Evolutionary conservation across 2,113 vertebrate species (phyloP), one percentile per base, ranked within the genome.

Genomic region (Dicentrarchus labrax): DNA sequence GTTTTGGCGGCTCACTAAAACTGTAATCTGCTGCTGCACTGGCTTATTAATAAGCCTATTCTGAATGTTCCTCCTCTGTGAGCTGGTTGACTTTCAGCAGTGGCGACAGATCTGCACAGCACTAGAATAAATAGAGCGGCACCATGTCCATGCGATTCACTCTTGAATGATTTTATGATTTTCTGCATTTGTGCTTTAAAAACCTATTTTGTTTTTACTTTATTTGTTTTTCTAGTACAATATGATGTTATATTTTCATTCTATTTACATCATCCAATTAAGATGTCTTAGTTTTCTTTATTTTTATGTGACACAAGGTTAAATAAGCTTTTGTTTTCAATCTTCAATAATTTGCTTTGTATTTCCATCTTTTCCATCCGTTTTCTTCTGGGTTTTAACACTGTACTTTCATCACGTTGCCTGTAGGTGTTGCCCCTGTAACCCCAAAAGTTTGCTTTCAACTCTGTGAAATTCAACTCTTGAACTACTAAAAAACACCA

Each of bases 51-150:
- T 85, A 81, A 86, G 78, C 59, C 81, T 82, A 38, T 86, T 86
- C 59, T 62, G 64, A 19, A 70, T 82, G 36, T 72, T 70, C 57
- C 66, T 62, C 82, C 72, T 86, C 77, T 72, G 85, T 72, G 85
- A 85, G 68, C 69, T 62, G 56, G 74, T 70, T 80, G 85, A 89
- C 87, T 90, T 92, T 88, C 79, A 90, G 72, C 57, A 59, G 76
- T 12, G 60, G 41, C 6, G 39, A 75, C 65, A 22, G 60, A 87
- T 80, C 64, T 30, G 50, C 53, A 71, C 43, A 86, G 76, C 89
- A 69, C 43, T 53, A 21, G 24, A 6, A 85, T 24, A 36, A 76
- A 45, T 48, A 88, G 76, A 88, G 45, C 1, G 1, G 59, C 4
- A 47, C 36, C 43, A 9, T 7, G 60, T 65, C 11, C 7, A 50